Evolutionary conservation across 2,113 vertebrate species (phyloP), one percentile per base, ranked within the genome.

Genomic region (Mandrillus leucophaeus): DNA sequence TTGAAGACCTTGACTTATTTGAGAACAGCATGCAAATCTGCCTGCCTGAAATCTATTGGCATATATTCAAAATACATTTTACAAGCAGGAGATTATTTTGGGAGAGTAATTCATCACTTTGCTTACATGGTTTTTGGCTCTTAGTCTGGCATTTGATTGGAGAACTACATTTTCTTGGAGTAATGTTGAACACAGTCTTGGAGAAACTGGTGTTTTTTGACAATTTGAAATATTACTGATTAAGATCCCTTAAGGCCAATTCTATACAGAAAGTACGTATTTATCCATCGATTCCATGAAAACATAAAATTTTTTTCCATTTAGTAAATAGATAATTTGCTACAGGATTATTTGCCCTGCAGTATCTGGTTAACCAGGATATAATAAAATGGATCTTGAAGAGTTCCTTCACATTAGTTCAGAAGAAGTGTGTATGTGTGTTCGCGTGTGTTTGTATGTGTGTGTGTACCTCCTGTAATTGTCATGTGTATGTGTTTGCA

Each of bases 1-100:
- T 94, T 55, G 25, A 93, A 59, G 88, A 83, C 70, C 38, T 93
- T 97, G 45, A n/a, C 32, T 92, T 87, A 23, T 20, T 90, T 90
- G 25, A 55, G 35, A 89, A 79, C 40, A 59, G 7, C n/a, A 92
- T 82, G 18, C 25, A 93, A 79, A 92, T 92, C 45, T 38, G 66
- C 40, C 52, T 79, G 12, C 86, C n/a, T 79, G 32, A 80, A 86
- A 84, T 61, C 66, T 48, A 16, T 40, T 82, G 93, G 57, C 57
- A 30, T 68, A 73, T 76, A 61, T 68, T 93, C 85, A 93, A 92
- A 64, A 55, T 87, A 82, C 83, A 72, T 81, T 91, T 87, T 81
- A 57, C 40, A 95, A 79, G 55, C 25, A 72, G 78, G 68, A 84
- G 73, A 83, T 85, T 68, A 93, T 59, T 95, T 92, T n/a, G 48